Conservation (phyloP, 2,113 vertebrate species). For the Monopterus albus region DNA sequence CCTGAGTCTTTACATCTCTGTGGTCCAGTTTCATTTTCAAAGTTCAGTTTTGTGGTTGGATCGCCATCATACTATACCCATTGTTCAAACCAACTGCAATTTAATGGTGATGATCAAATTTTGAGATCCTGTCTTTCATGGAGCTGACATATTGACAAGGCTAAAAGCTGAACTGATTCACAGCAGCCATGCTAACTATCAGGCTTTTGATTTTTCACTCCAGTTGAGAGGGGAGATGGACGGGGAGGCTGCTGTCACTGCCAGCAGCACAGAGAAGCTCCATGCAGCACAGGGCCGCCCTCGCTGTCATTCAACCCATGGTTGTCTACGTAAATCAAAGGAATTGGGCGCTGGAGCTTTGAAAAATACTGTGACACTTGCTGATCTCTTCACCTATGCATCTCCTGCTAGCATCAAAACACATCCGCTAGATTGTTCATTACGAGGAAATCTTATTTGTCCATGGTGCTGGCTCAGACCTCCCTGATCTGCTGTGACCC, state of each 20-base stretch:
- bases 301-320: conserved; percentile 16
- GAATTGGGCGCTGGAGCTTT: conserved; percentile 4
- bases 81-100: neutral
- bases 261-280: conserved; percentile 6
- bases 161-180: neutral
- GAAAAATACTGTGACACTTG: conserved; percentile 1
- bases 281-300: conserved; percentile 7
- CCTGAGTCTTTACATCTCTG: conserved; percentile 9
- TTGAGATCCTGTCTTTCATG: neutral
- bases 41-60: no score
- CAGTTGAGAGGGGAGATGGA: neutral
- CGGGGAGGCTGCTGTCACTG: conserved; percentile 21
- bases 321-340: conserved; percentile 32
- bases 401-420: conserved; percentile 13
- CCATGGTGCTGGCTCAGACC: neutral
- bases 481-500: conserved; percentile 13
- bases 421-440: neutral
- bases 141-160: neutral
- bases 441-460: neutral
- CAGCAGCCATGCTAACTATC: neutral
- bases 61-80: no score
- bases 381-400: conserved; percentile 7
- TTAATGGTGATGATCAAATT: neutral
- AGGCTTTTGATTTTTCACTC: conserved; percentile 3
- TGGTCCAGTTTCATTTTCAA: neutral